phyloP scores from a whole-genome alignment of 2,888 invertebrate genomes.

The Apodemia hepburni region DNA sequence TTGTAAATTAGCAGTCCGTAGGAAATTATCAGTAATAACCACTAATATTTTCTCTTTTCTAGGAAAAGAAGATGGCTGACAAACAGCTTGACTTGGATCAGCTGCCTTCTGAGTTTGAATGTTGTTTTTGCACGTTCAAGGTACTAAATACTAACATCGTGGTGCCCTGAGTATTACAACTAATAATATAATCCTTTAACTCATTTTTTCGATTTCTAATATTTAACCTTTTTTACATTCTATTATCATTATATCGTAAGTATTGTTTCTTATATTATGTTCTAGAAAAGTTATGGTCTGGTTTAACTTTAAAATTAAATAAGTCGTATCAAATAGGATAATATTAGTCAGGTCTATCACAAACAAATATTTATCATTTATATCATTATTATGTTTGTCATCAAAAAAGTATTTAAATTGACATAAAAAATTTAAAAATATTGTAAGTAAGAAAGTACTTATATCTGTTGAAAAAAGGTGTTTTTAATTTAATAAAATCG shows the following conservation, averaged over 20 bases:
- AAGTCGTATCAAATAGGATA: neutral
- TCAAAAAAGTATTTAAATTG: slow-evolving; percentile 12
- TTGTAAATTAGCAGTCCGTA: slow-evolving; percentile 13
- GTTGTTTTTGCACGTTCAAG: slow-evolving; percentile 98
- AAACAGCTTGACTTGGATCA: slow-evolving; percentile 90
- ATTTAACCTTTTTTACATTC: slow-evolving; percentile 39
- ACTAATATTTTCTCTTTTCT: slow-evolving; percentile 72
- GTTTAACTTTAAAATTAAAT: neutral
- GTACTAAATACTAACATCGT: slow-evolving; percentile 80
- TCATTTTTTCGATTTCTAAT: slow-evolving; percentile 26
- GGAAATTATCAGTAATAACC: slow-evolving; percentile 34
- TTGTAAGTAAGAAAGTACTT: no score
- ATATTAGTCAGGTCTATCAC: no score
- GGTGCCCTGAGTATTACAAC: slow-evolving; percentile 16
- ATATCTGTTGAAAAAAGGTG: no score
- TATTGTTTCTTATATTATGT: slow-evolving; percentile 33
- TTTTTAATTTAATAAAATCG: no score
- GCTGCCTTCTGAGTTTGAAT: slow-evolving; percentile 97
- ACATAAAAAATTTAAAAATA: neutral
- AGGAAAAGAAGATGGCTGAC: slow-evolving; percentile 86
- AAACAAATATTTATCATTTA: no score
- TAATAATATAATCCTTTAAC: slow-evolving; percentile 21
- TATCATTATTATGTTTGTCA: slow-evolving; percentile 14
- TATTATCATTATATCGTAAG: slow-evolving; percentile 43
- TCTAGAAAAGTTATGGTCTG: slow-evolving; percentile 9